Evolutionary conservation across 92 coral and sea anemone species (phyloP).

Genomic region (Anthopleura xanthogrammica): DNA sequence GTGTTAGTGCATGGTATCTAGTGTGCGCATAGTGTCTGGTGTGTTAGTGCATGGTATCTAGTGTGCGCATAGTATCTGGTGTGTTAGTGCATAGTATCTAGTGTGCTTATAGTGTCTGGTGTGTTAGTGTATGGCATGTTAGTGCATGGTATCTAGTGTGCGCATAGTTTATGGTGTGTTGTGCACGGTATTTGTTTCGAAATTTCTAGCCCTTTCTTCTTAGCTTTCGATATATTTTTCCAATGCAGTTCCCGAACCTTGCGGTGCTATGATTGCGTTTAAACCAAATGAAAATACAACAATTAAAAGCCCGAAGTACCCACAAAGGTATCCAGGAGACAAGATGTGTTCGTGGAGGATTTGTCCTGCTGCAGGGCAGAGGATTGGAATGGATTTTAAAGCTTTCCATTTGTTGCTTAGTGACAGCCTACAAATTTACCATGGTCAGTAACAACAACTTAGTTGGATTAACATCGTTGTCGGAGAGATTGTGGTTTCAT

Average conservation of each 20-base stretch:
- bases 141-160: not conserved
- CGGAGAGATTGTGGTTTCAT: too few relatives aligned
- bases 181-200: not conserved
- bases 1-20: too few relatives aligned
- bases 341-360: conserved; percentile 93
- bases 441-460: conserved; percentile 57
- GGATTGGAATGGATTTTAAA: conserved; percentile 64
- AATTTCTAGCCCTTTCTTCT: not conserved
- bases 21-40: not conserved
- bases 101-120: not conserved
- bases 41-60: not conserved
- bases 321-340: conserved; percentile 61
- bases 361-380: conserved; percentile 73
- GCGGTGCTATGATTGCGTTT: conserved; percentile 61
- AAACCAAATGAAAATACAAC: conserved; percentile 34
- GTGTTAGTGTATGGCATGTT: not conserved
- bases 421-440: conserved; percentile 69
- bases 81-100: not conserved
- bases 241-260: conserved; percentile 52
- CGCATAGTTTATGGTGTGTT: not conserved
- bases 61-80: not conserved
- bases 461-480: too few relatives aligned
- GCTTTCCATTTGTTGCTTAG: conserved; percentile 52
- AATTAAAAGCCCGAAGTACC: conserved; percentile 69
- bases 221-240: not conserved